Evolutionary conservation across 1,140 invertebrate genomes (phyloP).

Genomic region (Heliconius himera): DNA sequence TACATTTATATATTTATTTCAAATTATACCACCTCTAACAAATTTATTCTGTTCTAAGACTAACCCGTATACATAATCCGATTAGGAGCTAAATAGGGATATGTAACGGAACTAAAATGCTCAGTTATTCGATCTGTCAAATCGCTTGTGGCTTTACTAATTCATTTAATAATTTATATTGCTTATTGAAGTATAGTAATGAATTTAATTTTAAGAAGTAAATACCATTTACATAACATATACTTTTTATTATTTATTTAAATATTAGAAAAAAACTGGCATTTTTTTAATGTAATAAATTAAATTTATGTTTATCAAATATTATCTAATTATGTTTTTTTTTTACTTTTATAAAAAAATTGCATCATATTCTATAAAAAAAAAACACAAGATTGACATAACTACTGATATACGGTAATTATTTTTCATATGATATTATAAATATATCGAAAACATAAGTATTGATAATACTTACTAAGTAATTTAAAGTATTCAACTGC

Average conservation of each 20-base stretch:
- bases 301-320: no score
- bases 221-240: background rate
- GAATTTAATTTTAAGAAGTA: background rate
- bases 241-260: background rate
- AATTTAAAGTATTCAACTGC: background rate
- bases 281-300: no score
- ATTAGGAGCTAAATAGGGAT: constrained; percentile 69
- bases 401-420: no score
- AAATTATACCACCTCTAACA: background rate
- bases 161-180: constrained; percentile 30
- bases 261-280: no score
- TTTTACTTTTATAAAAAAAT: no score
- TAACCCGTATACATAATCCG: constrained; percentile 64
- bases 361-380: no score
- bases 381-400: no score
- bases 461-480: background rate
- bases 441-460: no score
- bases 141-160: constrained; percentile 46
- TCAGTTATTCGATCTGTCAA: constrained; percentile 51
- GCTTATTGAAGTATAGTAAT: background rate
- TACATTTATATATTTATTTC: background rate
- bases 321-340: no score
- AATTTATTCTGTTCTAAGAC: background rate
- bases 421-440: no score
- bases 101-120: constrained; percentile 58